phyloP scores from a whole-genome alignment of 37 sponge, comb jelly and placozoan species.

The Aphrocallistes beatrix region DNA sequence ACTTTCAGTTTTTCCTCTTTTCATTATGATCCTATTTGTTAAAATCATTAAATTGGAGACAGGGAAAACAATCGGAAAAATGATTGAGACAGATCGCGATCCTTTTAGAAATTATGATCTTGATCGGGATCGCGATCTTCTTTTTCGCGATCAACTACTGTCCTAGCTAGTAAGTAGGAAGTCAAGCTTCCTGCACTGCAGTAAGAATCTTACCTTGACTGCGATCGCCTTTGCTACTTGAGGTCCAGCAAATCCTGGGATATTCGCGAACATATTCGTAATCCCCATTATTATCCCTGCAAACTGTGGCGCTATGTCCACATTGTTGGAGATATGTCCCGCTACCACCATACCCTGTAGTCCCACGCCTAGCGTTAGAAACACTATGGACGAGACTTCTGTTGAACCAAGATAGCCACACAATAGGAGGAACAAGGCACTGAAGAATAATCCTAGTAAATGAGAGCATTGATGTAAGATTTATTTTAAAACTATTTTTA shows the following conservation, averaged over 20 bases:
- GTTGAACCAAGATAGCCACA: slow-evolving; percentile 55
- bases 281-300: slow-evolving; percentile 86
- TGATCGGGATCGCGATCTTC: too few species aligned
- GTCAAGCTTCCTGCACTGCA: too few species aligned
- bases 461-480: not conserved
- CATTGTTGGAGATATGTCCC: slow-evolving; percentile 53
- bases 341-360: slow-evolving; percentile 28
- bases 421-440: slow-evolving; percentile 61
- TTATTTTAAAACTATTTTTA: too few species aligned
- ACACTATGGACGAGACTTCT: slow-evolving; percentile 25
- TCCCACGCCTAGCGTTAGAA: slow-evolving; percentile 47
- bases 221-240: slow-evolving; percentile 58
- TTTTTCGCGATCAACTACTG: too few species aligned
- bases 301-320: slow-evolving; percentile 71
- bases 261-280: slow-evolving; percentile 54
- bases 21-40: too few species aligned
- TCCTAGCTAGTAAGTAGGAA: too few species aligned
- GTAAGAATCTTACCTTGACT: slow-evolving; percentile 33
- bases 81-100: too few species aligned
- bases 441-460: not conserved
- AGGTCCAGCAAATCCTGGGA: slow-evolving; percentile 74
- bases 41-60: too few species aligned
- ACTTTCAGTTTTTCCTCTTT: too few species aligned
- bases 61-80: too few species aligned
- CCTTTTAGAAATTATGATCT: too few species aligned